phyloP scores from a whole-genome alignment of 2,113 vertebrate species.

The Capra hircus region DNA sequence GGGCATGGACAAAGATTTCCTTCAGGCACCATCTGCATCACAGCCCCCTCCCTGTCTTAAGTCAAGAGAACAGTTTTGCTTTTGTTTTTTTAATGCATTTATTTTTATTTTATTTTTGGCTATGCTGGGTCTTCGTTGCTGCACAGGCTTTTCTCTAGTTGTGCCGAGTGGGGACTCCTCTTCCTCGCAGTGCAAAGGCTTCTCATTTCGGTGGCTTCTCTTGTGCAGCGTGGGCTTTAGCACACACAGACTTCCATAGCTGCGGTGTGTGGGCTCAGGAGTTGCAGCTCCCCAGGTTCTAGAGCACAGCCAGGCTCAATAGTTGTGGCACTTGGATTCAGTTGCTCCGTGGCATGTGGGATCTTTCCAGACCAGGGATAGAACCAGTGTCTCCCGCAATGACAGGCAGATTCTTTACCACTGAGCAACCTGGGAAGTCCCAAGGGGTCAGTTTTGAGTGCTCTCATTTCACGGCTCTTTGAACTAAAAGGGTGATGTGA shows the following conservation, averaged over 20 bases:
- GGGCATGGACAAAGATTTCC: accelerated
- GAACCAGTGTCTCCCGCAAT: background rate
- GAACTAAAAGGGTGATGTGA: background rate
- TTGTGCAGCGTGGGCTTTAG: background rate
- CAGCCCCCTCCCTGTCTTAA: accelerated
- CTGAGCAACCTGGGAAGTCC: background rate
- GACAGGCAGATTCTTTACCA: background rate
- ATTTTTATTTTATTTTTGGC: background rate
- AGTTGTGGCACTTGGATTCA: background rate
- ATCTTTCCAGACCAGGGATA: background rate
- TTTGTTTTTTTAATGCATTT: background rate
- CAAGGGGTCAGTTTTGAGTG: background rate
- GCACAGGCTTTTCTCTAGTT: background rate
- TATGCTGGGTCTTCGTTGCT: background rate
- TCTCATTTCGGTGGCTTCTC: background rate
- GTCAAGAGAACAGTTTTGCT: background rate
- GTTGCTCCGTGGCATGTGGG: accelerated
- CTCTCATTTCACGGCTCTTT: background rate
- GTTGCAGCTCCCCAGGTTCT: background rate
- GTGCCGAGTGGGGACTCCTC: background rate
- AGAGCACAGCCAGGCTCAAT: background rate
- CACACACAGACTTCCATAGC: background rate
- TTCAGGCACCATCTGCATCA: accelerated
- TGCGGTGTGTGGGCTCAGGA: background rate
- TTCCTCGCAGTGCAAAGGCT: background rate